phyloP scores from a whole-genome alignment of 2,888 invertebrate genomes.

The Ariolimax columbianus region DNA sequence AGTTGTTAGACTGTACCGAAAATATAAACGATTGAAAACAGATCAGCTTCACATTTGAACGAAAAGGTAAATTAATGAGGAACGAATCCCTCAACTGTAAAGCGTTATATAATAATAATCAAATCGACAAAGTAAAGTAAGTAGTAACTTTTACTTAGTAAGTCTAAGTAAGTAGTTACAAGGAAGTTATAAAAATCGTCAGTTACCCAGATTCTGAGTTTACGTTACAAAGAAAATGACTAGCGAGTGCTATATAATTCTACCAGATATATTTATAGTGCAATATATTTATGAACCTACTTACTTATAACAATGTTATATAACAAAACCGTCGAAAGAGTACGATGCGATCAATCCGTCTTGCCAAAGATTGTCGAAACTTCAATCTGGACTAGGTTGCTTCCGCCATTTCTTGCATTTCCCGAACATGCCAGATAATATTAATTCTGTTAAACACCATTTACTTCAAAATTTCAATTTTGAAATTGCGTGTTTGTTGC shows the following conservation, averaged over 20 bases:
- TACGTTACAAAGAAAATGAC: too few species aligned
- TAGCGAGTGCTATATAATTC: background rate
- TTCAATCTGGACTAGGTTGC: constrained; percentile 3
- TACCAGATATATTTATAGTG: background rate
- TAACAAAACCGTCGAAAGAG: constrained; percentile 14
- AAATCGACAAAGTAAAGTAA: too few species aligned
- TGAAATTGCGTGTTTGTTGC: background rate
- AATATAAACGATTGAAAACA: too few species aligned
- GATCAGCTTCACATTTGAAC: too few species aligned
- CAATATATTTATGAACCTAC: background rate
- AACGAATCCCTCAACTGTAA: too few species aligned
- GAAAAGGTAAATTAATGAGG: too few species aligned
- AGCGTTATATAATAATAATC: too few species aligned
- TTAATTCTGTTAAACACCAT: background rate
- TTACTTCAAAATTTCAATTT: background rate
- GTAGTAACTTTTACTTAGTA: too few species aligned
- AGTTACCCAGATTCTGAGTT: too few species aligned
- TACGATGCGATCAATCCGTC: background rate
- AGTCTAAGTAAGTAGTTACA: too few species aligned
- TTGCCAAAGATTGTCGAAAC: constrained; percentile 31
- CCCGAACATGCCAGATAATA: constrained; percentile 1
- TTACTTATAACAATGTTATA: background rate
- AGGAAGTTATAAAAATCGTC: too few species aligned
- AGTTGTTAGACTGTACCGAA: too few species aligned
- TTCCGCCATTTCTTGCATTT: constrained; percentile 28